Evolutionary conservation across 2,113 vertebrate genomes (phyloP).

Genomic region (Lipotes vexillifer): DNA sequence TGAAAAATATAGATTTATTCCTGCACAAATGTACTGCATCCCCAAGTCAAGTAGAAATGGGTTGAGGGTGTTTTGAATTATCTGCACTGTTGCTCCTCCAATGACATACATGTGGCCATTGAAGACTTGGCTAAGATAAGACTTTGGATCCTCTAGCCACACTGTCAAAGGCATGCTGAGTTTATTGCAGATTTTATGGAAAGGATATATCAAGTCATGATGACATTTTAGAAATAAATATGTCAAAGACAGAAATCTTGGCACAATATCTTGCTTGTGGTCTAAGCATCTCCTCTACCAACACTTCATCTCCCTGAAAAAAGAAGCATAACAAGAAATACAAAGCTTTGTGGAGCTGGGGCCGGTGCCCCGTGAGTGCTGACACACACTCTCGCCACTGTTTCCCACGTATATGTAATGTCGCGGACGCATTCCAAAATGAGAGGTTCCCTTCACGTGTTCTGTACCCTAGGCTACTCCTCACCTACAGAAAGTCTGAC

Average conservation of each 20-base stretch:
- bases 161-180: background rate
- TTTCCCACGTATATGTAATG: background rate
- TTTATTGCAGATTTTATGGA: background rate
- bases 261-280: background rate
- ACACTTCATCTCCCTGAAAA: background rate
- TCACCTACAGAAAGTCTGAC: background rate
- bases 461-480: background rate
- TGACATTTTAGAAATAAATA: background rate
- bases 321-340: background rate
- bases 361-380: accelerated
- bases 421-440: accelerated
- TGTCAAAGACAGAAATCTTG: background rate
- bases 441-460: background rate
- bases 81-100: background rate
- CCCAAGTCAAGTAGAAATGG: background rate
- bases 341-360: background rate
- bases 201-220: background rate
- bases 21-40: background rate
- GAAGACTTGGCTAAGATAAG: background rate
- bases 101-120: background rate
- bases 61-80: background rate
- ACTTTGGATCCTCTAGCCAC: background rate
- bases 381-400: accelerated
- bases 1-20: background rate
- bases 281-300: background rate